Evolutionary conservation across 2,797 vertebrate genomes (phyloP), one percentile per base, ranked within the genome.

Genomic region (Threskiornis aethiopicus): DNA sequence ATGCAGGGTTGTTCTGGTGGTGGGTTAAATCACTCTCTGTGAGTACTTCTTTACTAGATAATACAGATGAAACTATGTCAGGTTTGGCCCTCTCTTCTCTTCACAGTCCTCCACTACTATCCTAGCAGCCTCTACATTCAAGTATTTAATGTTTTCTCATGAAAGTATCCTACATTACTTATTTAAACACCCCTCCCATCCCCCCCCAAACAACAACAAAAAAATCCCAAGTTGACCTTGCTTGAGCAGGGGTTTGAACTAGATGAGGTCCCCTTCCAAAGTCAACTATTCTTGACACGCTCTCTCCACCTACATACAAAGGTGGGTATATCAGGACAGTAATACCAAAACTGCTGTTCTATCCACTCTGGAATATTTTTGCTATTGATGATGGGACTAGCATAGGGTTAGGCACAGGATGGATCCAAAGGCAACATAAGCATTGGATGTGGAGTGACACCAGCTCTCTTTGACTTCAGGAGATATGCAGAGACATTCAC

Each of bases 221-320:
- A 49, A 31, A 52, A 25, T 55, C 24, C 10, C 16, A 39, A 29
- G 5, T 2, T 72, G 41, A n/a, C 26, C 11, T 39, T 86, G 7
- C 5, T 55, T 88, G n/a, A 52, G 13, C 10, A 67, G 14, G 4
- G 2, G 0, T 22, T 59, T 78, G 44, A 29, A 16, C 13, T 21
- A 33, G 19, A 7, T 9, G 9, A 52, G 3, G 5, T 47, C 10
- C 10, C 47, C 18, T 83, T 91, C 29, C 28, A 65, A 9, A 8
- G 6, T 42, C 49, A 77, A 2, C 10, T 17, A 5, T 41, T n/a
- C 20, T 59, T 83, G 33, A 6, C 16, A 29, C 0, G 3, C 0
- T 25, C 11, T 33, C 20, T 87, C 13, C 24, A 39, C 10, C 7
- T 66, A 25, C 0, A 0, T 20, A 44, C 10, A 51, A 71, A 88